Conservation (phyloP, 2,888 invertebrate species). For the Prosapia bicincta region DNA sequence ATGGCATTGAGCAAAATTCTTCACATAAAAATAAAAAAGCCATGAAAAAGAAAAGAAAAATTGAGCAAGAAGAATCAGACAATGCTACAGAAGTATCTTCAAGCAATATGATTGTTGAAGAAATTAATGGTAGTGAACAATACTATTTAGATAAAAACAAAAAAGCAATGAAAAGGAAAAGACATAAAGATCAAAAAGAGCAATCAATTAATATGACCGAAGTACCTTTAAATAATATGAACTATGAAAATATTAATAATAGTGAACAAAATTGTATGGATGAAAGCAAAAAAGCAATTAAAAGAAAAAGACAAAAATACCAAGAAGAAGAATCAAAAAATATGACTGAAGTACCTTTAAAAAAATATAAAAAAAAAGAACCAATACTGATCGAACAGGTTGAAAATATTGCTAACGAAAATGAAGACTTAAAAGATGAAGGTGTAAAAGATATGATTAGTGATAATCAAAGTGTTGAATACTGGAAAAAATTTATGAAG, state of each 20-base stretch:
- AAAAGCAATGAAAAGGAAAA: too few species aligned
- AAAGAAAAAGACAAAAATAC: background rate
- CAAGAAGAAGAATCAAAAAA: background rate
- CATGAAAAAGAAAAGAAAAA: too few species aligned
- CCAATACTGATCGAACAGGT: background rate
- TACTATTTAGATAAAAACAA: too few species aligned
- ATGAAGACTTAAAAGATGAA: background rate
- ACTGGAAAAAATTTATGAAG: background rate
- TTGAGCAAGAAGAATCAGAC: too few species aligned
- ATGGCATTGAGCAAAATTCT: too few species aligned
- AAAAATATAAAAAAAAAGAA: background rate
- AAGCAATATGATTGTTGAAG: too few species aligned
- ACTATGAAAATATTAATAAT: background rate
- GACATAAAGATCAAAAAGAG: too few species aligned
- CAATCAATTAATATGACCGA: too few species aligned
- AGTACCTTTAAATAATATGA: background rate
- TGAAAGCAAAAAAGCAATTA: background rate
- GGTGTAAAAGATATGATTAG: background rate
- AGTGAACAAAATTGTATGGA: background rate
- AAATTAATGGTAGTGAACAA: too few species aligned
- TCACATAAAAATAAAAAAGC: too few species aligned
- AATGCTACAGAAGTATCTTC: too few species aligned
- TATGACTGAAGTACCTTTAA: background rate
- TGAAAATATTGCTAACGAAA: background rate
- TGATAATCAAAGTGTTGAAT: background rate